phyloP scores from a whole-genome alignment of 2,888 invertebrate genomes.

The Agrochola lychnidis region DNA sequence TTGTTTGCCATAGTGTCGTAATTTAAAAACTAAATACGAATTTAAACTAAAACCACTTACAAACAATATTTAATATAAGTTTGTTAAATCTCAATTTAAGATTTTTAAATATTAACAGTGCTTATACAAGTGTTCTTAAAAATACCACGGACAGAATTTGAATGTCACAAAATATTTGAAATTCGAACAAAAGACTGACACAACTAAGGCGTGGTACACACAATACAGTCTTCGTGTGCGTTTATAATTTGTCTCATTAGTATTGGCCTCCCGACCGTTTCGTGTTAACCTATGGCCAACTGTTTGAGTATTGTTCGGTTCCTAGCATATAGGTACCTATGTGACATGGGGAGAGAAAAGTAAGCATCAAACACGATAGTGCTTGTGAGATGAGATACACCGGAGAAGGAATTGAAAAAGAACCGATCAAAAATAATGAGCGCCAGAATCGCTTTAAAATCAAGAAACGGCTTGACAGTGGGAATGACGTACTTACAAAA shows the following conservation, averaged over 20 bases:
- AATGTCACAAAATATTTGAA: constrained; percentile 58
- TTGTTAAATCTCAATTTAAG: not conserved
- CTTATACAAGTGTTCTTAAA: constrained; percentile 41
- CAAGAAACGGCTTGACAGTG: not conserved
- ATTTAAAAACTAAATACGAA: not conserved
- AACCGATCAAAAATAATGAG: not conserved
- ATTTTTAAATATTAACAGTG: not conserved
- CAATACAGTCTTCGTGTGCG: constrained; percentile 53
- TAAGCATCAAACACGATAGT: not conserved
- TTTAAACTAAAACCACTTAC: not conserved
- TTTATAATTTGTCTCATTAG: constrained; percentile 68
- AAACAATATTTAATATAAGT: not conserved
- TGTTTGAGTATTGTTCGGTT: constrained; percentile 61
- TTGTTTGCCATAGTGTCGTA: not conserved
- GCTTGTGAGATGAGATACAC: not conserved
- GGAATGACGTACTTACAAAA: not conserved
- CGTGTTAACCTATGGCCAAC: constrained; percentile 62
- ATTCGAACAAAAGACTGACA: constrained; percentile 51
- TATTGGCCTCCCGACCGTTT: constrained; percentile 60
- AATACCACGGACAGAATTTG: constrained; percentile 20
- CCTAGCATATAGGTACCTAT: constrained; percentile 20
- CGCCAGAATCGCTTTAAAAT: not conserved
- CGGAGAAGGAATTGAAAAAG: not conserved
- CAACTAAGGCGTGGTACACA: constrained; percentile 44
- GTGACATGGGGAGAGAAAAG: constrained; percentile 33